phyloP scores from a whole-genome alignment of 2,113 vertebrate genomes.

The Plestiodon gilberti region DNA sequence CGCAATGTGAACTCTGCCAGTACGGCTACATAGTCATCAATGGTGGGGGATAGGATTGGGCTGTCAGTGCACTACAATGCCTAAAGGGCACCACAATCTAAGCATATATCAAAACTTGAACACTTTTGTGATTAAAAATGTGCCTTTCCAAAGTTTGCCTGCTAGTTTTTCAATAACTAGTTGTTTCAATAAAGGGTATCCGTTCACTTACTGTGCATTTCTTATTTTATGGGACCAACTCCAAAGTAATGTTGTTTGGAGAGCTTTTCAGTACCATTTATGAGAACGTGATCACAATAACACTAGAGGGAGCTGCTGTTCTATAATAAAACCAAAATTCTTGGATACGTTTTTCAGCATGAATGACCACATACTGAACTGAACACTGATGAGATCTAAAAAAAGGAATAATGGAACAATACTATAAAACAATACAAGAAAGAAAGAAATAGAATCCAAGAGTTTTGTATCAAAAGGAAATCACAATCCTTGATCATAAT shows the following conservation, averaged over 20 bases:
- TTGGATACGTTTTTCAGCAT: slow-evolving; percentile 34
- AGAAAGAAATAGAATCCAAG: slow-evolving; percentile 42
- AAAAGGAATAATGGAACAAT: slow-evolving; percentile 44
- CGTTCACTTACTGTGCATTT: neutral
- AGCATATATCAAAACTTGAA: neutral
- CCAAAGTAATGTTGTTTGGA: neutral
- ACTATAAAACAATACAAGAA: slow-evolving; percentile 49
- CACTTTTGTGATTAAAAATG: neutral
- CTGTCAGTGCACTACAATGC: no score
- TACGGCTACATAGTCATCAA: no score
- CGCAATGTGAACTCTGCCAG: no score
- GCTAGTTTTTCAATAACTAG: neutral
- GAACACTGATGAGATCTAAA: slow-evolving; percentile 38
- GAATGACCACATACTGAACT: slow-evolving; percentile 49
- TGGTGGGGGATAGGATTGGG: no score
- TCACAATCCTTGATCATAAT: slow-evolving; percentile 34
- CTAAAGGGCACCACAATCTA: neutral
- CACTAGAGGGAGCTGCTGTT: slow-evolving; percentile 82
- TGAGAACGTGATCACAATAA: neutral
- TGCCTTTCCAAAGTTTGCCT: neutral
- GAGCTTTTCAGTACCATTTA: neutral
- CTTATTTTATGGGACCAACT: neutral
- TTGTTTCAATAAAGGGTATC: neutral
- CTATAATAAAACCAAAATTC: slow-evolving; percentile 18
- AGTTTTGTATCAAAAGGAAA: slow-evolving; percentile 35